These are phyloP conservation scores for Nomada ferruginata DNA, from an alignment of 2,888 invertebrate species.

Conservation along the genomic window DNA sequence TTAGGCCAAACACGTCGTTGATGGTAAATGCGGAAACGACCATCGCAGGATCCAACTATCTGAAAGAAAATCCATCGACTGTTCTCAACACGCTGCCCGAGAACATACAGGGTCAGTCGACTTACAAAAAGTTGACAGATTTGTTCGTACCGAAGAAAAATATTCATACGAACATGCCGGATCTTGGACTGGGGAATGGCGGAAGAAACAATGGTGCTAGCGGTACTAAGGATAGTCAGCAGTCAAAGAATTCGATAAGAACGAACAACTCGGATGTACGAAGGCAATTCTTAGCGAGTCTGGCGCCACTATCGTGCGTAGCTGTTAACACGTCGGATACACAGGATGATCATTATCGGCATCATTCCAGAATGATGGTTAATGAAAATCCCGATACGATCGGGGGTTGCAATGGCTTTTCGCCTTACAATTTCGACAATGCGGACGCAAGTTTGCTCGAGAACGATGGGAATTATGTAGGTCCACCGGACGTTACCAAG, in stretches of 20 bases:
- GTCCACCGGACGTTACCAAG: slow-evolving; percentile 91
- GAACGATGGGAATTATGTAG: slow-evolving; percentile 78
- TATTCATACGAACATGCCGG: slow-evolving; percentile 82
- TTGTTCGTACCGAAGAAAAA: slow-evolving; percentile 86
- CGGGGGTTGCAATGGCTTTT: slow-evolving; percentile 85
- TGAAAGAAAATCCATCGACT: slow-evolving; percentile 34
- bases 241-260: slow-evolving; percentile 82
- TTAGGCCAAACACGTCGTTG: not conserved
- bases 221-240: slow-evolving; percentile 73
- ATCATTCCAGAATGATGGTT: slow-evolving; percentile 81
- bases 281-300: slow-evolving; percentile 91
- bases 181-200: slow-evolving; percentile 72
- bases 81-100: slow-evolving; percentile 14
- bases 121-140: slow-evolving; percentile 88
- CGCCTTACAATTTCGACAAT: slow-evolving; percentile 89
- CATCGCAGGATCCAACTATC: slow-evolving; percentile 22
- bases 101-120: slow-evolving; percentile 83
- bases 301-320: slow-evolving; percentile 92
- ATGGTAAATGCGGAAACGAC: slow-evolving; percentile 6
- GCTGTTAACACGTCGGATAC: slow-evolving; percentile 86
- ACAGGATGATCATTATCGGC: slow-evolving; percentile 87
- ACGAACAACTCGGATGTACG: slow-evolving; percentile 86
- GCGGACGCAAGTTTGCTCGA: slow-evolving; percentile 86
- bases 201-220: slow-evolving; percentile 24
- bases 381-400: slow-evolving; percentile 86